Base-by-base conservation (phyloP, 2,797 vertebrate genomes). In the Sparus aurata region DNA sequence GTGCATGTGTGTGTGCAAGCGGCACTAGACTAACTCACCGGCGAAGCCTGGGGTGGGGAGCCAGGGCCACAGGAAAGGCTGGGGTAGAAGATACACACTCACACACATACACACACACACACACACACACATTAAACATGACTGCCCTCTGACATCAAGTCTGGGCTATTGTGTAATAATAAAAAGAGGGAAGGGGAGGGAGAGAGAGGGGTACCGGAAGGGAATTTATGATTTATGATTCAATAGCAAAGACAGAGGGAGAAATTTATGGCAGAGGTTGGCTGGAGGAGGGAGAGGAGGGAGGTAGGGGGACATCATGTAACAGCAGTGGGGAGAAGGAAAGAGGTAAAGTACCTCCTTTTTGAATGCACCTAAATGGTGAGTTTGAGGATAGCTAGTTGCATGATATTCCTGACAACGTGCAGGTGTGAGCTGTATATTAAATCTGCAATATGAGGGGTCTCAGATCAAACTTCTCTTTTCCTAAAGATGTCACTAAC, bases 51-150 rank as follows among this genome's bases (percentile, higher is more conserved):
- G 85, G 86, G 86, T 86, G 91, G 87, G 77, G 84, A 83, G 74
- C 69, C 67, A 73, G 81, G 85, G 87, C 81, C 80, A 88, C 91
- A 93, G 94, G 93, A 94, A 93, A 91, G 85, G 77, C 89, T 85
- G 82, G 76, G 71, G 75, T 83, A 75, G 82, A 83, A 88, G 72
- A 75, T 52, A 83, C 73, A 81, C 64, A 69, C 72, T 55, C 64
- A 83, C 73, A 81, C 64, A 69, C 72, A 55, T 61, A 53, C 38
- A 11, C 30, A 76, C 58, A 82, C 69, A 78, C 63, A 80, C 62
- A 73, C 27, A 80, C 34, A 38, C 34, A 38, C 34, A 38, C 9
- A 38, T 61, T 17, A 72, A 67, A 74, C 25, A 77, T 61, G 55
- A 55, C 72, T 70, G 73, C 55, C 57, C 80, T 85, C 65, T 87